Base-by-base conservation (phyloP, 2,797 vertebrate species). In the Botia almorhae region DNA sequence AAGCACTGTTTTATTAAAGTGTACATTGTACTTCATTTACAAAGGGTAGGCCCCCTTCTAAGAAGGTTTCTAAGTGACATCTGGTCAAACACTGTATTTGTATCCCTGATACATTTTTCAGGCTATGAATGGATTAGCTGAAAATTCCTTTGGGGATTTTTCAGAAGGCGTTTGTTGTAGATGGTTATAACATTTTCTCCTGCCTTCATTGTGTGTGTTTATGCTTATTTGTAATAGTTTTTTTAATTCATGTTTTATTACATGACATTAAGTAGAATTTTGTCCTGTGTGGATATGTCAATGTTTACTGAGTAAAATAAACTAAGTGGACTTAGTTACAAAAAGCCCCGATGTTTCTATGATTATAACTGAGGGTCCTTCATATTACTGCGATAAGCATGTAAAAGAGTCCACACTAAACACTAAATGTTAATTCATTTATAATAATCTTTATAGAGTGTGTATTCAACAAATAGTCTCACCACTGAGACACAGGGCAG, bases 201-300 rank as follows among this genome's bases (percentile, higher is more conserved):
- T 10, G 43, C 19, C 11, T 78, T 78, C 21, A 16, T 16, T 71
- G 51, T 79, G 60, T 55, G 69, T 69, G 39, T 33, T 33, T 33
- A 64, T 36, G 60, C 53, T 61, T 86, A 65, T 60, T 60, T 78
- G 13, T 78, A 61, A 69, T 29, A 58, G 68, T 78, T 19, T 64
- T 36, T 29, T 65, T 81, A 8, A 48, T 76, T n/a, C 43, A 72
- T 26, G 61, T 51, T 56, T 81, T 56, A 21, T 58, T 65, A 53
- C 21, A 63, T 23, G 36, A 12, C 81, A 78, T 61, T 19, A 53
- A 69, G 68, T 76, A 80, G 58, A 67, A 67, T 65, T 70, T 70
- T 80, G 82, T 80, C 68, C 58, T 71, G 73, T 94, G 92, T 92
- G 93, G 89, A 93, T 89, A 93, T 89, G 89, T 90, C 88, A 90